phyloP scores from a whole-genome alignment of 2,888 invertebrate genomes.

The Rhagonycha fulva region DNA sequence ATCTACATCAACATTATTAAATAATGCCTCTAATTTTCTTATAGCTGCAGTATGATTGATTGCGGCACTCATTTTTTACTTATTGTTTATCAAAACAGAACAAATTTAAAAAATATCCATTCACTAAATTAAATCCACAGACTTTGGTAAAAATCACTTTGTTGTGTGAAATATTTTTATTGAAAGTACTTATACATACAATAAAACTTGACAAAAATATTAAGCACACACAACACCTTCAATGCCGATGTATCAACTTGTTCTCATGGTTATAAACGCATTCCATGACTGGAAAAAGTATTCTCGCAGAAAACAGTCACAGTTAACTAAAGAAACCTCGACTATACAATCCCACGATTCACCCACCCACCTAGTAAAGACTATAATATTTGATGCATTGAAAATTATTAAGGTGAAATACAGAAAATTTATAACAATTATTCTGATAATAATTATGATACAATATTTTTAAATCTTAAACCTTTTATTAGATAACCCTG shows the following conservation, averaged over 20 bases:
- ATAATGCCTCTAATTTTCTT: constrained; percentile 73
- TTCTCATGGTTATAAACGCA: constrained; percentile 46
- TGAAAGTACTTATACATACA: not conserved
- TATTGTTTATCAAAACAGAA: not conserved
- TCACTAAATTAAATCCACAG: not conserved
- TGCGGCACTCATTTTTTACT: constrained; percentile 32
- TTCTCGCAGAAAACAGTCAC: constrained; percentile 36
- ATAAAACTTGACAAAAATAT: constrained; percentile 3
- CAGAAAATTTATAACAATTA: not conserved
- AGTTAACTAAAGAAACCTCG: constrained; percentile 33
- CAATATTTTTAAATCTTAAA: not conserved
- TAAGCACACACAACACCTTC: constrained; percentile 13
- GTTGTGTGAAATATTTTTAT: not conserved
- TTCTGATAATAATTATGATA: not conserved
- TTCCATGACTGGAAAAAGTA: constrained; percentile 42
- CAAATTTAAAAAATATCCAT: not conserved
- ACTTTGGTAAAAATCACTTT: not conserved
- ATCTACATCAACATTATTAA: constrained; percentile 64
- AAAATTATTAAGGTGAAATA: not conserved
- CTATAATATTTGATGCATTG: not conserved
- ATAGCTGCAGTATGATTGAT: constrained; percentile 70
- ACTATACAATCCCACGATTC: constrained; percentile 25
- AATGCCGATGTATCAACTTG: constrained; percentile 43
- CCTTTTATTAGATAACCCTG: not conserved
- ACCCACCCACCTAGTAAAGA: constrained; percentile 13